Base-by-base conservation (phyloP, 1,140 invertebrate genomes). In the Centruroides sculpturatus region DNA sequence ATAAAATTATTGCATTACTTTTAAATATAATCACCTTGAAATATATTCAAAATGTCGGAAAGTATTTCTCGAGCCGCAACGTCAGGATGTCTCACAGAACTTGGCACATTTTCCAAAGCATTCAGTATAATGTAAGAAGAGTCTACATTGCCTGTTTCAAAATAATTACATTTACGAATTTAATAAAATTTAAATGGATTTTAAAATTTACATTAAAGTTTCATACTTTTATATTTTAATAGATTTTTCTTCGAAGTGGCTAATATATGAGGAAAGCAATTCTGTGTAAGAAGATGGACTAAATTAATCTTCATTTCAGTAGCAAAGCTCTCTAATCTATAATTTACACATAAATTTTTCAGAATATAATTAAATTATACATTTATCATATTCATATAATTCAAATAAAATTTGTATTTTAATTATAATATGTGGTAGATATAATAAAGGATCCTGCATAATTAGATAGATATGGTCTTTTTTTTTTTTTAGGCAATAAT, bases 241-340 rank as follows among this genome's bases (percentile, higher is more conserved):
- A 55, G 47, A 35, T 13, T 3, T 50, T 11, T 35, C 47, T 41
- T 41, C 23, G 48, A 48, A 36, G 41, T 57, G 5, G 41, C 41
- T 41, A 58, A 58, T 48, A 63, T 55, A 59, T 59, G 51, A 41
- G 62, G 62, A 12, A 63, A 36, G 46, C 62, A 63, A 54, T 57
- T 55, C 52, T 63, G 62, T 10, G 62, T 58, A 47, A 63, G 54
- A 47, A 63, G 55, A 50, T 57, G 58, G 48, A 60, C 58, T 57
- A 63, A 58, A 48, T 63, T 55, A 10, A 63, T 55, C 53, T 60
- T 63, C 62, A 63, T 63, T 11, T 57, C 54, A 59, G 57, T 23
- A 41, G 62, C 62, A 57, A 63, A 63, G 11, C 56, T 57, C 51
- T 63, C 62, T 51, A 63, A 56, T 50, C 62, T 63, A 36, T 5